phyloP scores from a whole-genome alignment of 2,797 vertebrate genomes.

The Rhinatrema bivittatum region DNA sequence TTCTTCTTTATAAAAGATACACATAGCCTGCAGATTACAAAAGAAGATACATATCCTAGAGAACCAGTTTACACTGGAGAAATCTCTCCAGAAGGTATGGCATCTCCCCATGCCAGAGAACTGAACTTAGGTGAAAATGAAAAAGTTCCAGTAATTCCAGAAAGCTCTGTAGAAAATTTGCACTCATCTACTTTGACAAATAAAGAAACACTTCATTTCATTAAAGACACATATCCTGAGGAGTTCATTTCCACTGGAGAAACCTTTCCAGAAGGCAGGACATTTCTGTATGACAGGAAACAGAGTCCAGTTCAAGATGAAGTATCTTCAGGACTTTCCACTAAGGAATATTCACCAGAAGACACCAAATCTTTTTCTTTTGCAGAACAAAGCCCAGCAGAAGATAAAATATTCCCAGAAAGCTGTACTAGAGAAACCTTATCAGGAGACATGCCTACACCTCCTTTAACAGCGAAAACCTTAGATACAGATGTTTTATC shows the following conservation, averaged over 20 bases:
- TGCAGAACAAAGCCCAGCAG: constrained; percentile 32
- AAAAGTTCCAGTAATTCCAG: constrained; percentile 13
- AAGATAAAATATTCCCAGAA: constrained; percentile 21
- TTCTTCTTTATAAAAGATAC: too few relatives aligned
- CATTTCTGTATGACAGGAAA: not conserved
- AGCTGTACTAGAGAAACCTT: constrained; percentile 7
- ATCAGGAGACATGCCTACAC: constrained; percentile 7
- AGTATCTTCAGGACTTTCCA: not conserved
- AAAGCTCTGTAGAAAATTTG: constrained; percentile 42
- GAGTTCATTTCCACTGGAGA: constrained; percentile 35
- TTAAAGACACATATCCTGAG: constrained; percentile 43
- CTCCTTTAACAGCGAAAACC: constrained; percentile 26
- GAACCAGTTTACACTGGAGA: constrained; percentile 19
- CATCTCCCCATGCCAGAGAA: constrained; percentile 16
- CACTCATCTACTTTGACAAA: constrained; percentile 42
- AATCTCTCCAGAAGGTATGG: constrained; percentile 11
- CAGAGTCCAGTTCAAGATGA: not conserved
- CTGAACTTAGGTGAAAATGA: constrained; percentile 21
- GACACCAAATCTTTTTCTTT: constrained; percentile 46
- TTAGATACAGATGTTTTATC: too few relatives aligned
- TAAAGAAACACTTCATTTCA: constrained; percentile 46
- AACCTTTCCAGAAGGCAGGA: constrained; percentile 5
- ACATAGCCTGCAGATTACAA: too few relatives aligned
- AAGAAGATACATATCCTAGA: too few relatives aligned
- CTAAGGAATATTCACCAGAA: constrained; percentile 35